Conservation (phyloP, 2,113 vertebrate species). For the Myotis lucifugus region DNA sequence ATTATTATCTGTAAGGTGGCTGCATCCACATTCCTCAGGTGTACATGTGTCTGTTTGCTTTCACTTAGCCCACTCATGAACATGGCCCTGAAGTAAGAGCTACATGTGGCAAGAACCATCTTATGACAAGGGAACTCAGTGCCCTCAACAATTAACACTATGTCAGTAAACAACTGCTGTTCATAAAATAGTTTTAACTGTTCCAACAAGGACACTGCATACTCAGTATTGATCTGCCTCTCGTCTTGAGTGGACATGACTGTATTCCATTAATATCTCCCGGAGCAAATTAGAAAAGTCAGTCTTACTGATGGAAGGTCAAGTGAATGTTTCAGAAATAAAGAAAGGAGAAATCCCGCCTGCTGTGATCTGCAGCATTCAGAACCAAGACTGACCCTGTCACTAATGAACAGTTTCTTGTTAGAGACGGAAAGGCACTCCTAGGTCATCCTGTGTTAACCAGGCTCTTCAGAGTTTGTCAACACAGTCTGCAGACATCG, state of each 20-base stretch:
- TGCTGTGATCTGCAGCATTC: constrained; percentile 79
- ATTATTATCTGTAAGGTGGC: constrained; percentile 96
- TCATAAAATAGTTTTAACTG: constrained; percentile 98
- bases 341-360: constrained; percentile 63
- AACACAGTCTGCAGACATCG: constrained; percentile 79
- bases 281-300: constrained; percentile 83
- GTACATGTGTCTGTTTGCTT: constrained; percentile 97
- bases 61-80: constrained; percentile 99
- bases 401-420: constrained; percentile 63
- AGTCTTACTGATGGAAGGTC: constrained; percentile 74
- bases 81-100: constrained; percentile 99
- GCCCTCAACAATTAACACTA: constrained; percentile 97
- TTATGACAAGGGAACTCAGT: constrained; percentile 98
- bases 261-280: constrained; percentile 95
- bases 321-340: constrained; percentile 78
- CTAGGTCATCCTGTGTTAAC: constrained; percentile 79
- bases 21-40: constrained; percentile 96
- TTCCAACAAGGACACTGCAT: constrained; percentile 97
- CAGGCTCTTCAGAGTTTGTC: constrained; percentile 78
- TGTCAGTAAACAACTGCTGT: constrained; percentile 96
- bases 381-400: constrained; percentile 73
- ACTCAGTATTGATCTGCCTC: constrained; percentile 96
- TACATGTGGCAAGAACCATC: constrained; percentile 99
- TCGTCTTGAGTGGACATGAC: constrained; percentile 97
- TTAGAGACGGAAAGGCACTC: constrained; percentile 75